These are phyloP conservation scores for Peromyscus eremicus DNA, from an alignment of 2,797 vertebrate genomes.

Conservation along the genomic window DNA sequence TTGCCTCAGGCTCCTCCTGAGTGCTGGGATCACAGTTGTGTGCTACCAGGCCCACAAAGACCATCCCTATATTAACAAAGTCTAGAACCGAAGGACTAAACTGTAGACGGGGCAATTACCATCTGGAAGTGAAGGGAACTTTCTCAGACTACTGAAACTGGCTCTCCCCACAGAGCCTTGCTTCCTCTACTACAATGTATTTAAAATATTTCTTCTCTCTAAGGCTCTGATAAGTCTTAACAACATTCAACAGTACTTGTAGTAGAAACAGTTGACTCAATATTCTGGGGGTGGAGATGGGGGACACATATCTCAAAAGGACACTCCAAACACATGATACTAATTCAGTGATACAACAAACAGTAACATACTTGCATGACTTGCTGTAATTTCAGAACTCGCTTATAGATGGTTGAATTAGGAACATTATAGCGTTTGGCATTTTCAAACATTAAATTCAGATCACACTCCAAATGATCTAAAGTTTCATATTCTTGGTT, in stretches of 20 bases:
- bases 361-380: slow-evolving; percentile 94
- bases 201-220: slow-evolving; percentile 42
- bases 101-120: neutral
- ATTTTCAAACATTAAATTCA: slow-evolving; percentile 98
- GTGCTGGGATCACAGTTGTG: neutral
- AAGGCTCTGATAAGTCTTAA: slow-evolving; percentile 19
- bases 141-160: slow-evolving; percentile 45
- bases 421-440: slow-evolving; percentile 98
- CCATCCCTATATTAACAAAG: neutral
- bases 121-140: slow-evolving; percentile 7
- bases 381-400: slow-evolving; percentile 97
- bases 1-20: neutral
- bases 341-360: slow-evolving; percentile 41
- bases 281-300: neutral
- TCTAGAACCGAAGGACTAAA: slow-evolving; percentile 53
- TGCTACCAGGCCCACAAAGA: neutral
- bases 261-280: slow-evolving; percentile 51
- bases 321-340: slow-evolving; percentile 19
- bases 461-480: slow-evolving; percentile 96
- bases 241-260: slow-evolving; percentile 13
- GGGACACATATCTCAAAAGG: slow-evolving; percentile 16
- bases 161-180: neutral
- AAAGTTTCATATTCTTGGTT: slow-evolving; percentile 97
- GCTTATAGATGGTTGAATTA: slow-evolving; percentile 98
- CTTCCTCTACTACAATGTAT: slow-evolving; percentile 43